Evolutionary conservation across 2,888 invertebrate species (phyloP).

Genomic region (Gastrophysa polygoni): DNA sequence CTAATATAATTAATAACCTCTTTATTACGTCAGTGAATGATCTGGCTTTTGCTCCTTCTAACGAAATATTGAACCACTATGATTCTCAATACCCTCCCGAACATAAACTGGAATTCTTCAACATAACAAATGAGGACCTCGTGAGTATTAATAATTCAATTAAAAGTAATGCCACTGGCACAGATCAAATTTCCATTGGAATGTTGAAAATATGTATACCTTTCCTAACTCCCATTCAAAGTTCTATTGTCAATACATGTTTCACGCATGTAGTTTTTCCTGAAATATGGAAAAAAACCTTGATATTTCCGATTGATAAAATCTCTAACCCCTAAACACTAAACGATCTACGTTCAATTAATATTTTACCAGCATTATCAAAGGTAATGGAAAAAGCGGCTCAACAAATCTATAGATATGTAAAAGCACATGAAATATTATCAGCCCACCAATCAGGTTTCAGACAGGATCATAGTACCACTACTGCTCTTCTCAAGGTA

Average conservation of each 20-base stretch:
- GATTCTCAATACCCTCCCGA: not conserved
- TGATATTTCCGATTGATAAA: too few relatives aligned
- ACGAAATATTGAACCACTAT: too few relatives aligned
- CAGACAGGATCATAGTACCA: not conserved
- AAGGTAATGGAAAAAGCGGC: not conserved
- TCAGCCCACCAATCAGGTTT: too few relatives aligned
- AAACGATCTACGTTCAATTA: not conserved
- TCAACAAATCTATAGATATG: not conserved
- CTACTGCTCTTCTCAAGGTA: not conserved
- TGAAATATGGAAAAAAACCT: too few relatives aligned
- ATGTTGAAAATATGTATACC: not conserved
- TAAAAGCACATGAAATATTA: slow-evolving; percentile 24
- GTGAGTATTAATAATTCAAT: too few relatives aligned
- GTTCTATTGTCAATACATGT: not conserved
- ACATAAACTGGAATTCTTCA: not conserved
- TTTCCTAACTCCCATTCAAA: not conserved
- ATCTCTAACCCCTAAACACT: not conserved
- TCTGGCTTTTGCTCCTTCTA: not conserved
- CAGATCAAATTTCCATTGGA: not conserved
- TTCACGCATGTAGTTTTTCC: too few relatives aligned
- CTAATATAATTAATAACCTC: not conserved
- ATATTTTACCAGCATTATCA: slow-evolving; percentile 21
- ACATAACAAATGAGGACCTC: not conserved
- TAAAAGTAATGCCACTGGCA: too few relatives aligned
- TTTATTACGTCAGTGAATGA: not conserved